Evolutionary conservation across 2,888 invertebrate genomes (phyloP).

Genomic region (Allophyes oxyacanthae): DNA sequence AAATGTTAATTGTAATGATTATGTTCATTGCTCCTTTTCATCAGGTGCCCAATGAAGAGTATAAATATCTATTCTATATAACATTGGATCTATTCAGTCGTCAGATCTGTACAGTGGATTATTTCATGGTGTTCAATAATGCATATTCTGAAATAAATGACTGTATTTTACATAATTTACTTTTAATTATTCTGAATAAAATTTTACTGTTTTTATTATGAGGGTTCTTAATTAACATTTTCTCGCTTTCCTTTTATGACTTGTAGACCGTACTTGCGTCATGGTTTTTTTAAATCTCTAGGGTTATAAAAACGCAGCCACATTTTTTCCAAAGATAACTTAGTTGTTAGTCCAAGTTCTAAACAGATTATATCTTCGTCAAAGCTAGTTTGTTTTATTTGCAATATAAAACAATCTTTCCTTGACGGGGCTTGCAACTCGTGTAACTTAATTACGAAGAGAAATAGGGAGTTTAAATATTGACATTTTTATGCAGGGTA

Average conservation of each 20-base stretch:
- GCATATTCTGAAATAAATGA: too few relatives aligned
- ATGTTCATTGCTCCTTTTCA: too few relatives aligned
- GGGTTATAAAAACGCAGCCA: constrained; percentile 26
- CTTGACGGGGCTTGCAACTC: constrained; percentile 5
- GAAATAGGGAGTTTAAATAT: constrained; percentile 17
- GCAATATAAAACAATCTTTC: constrained; percentile 21
- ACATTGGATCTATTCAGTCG: too few relatives aligned
- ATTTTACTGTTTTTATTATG: too few relatives aligned
- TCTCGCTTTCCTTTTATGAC: constrained; percentile 16
- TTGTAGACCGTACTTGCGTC: constrained; percentile 8
- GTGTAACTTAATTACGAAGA: constrained; percentile 19
- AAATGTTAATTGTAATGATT: too few relatives aligned
- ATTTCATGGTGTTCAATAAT: too few relatives aligned
- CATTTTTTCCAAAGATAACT: constrained; percentile 35
- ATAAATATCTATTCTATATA: too few relatives aligned
- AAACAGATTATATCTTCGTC: constrained; percentile 26
- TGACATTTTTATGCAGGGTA: constrained; percentile 35
- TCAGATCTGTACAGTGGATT: too few relatives aligned
- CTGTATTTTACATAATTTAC: too few relatives aligned
- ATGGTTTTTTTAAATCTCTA: constrained; percentile 35
- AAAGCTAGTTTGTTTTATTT: constrained; percentile 9
- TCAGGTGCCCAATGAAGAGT: too few relatives aligned
- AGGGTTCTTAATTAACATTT: too few relatives aligned
- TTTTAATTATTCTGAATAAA: too few relatives aligned
- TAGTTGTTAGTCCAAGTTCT: constrained; percentile 26